Base-by-base conservation (phyloP, 2,888 invertebrate genomes). In the Ethmia dodecea region DNA sequence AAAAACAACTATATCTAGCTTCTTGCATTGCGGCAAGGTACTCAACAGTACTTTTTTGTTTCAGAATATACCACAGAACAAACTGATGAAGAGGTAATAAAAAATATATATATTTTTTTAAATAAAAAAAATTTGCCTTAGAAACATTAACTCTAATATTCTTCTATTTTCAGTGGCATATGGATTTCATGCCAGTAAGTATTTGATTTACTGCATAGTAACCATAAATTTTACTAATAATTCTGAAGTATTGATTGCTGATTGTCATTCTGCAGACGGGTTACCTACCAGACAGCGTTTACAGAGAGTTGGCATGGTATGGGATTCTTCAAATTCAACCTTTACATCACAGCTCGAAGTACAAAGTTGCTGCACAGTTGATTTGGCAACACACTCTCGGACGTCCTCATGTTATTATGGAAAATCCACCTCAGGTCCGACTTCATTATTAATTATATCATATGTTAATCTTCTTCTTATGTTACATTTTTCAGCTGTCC, bases 381-480 rank as follows among this genome's bases (percentile, higher is more conserved):
- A 84, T 86, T n/a, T 86, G 86, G 86, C 75, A 79, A 43, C 80
- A 86, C 35, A 83, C 83, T 0, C 59, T 86, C n/a, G 83, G 83
- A 3, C 60, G 86, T 34, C 86, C 86, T 1, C 76, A 83, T 37
- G 77, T 86, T 3, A 83, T 86, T 10, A 65, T 86, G 77, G 86
- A 84, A 54, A 83, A 66, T 42, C 71, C 83, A 12, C 84, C 86
- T 2, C 86, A 86, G 63, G 84, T 72, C 50, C 45, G 43, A 30
- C 0, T 3, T 26, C 15, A n/a, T n/a, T n/a, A n/a, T n/a, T n/a
- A n/a, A n/a, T n/a, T n/a, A n/a, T n/a, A n/a, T n/a, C n/a, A n/a
- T n/a, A n/a, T n/a, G n/a, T n/a, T n/a, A n/a, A n/a, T n/a, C n/a
- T n/a, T n/a, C n/a, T n/a, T n/a, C n/a, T n/a, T n/a, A n/a, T n/a